Conservation (phyloP, 2,797 vertebrate genomes). For the Syndactyla subalaris region DNA sequence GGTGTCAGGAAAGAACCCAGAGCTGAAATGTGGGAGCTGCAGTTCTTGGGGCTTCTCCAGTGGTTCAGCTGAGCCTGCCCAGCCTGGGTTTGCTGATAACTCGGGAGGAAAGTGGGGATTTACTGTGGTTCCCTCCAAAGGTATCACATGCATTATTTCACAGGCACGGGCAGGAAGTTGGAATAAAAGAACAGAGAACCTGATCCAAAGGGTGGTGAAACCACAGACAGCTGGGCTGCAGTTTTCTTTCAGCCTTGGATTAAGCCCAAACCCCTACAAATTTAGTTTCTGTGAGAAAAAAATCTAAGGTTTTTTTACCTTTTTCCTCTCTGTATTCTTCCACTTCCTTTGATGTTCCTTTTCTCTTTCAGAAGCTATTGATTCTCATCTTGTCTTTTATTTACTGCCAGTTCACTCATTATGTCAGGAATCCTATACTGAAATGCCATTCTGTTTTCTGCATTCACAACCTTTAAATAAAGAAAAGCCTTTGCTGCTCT, state of each 20-base stretch:
- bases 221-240: neutral
- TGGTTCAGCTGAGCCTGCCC: neutral
- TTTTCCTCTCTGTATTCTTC: neutral
- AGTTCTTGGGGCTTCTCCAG: neutral
- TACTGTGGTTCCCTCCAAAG: neutral
- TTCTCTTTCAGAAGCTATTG: conserved; percentile 10
- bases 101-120: neutral
- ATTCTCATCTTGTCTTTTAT: conserved; percentile 35
- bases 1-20: neutral
- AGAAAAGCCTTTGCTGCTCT: neutral
- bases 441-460: neutral
- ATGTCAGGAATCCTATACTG: neutral
- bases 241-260: neutral
- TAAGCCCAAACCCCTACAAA: neutral
- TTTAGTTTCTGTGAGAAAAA: neutral
- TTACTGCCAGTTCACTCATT: conserved; percentile 26
- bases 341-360: conserved; percentile 15
- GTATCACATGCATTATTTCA: neutral
- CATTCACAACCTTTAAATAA: neutral
- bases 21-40: neutral
- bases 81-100: neutral
- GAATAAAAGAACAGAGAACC: neutral
- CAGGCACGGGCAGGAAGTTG: neutral
- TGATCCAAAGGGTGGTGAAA: neutral
- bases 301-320: neutral